Conservation (phyloP, 2,113 vertebrate genomes). For the Myanophis thanlyinensis region DNA sequence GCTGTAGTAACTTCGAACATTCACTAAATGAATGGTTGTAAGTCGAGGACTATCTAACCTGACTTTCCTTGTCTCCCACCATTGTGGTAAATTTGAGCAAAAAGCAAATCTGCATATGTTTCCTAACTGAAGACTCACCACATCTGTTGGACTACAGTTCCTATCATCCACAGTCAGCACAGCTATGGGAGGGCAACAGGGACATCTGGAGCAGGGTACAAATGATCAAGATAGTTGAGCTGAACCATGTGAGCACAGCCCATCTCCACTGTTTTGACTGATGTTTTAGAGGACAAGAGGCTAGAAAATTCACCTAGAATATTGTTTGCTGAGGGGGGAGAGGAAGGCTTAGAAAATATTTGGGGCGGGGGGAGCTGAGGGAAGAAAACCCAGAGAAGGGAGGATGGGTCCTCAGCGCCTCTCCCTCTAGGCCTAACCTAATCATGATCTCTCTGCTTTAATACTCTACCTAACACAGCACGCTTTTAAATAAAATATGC, state of each 20-base stretch:
- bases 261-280: not conserved
- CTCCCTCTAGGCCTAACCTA: constrained; percentile 72
- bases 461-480: constrained; percentile 74
- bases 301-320: not conserved
- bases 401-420: constrained; percentile 45
- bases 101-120: not conserved
- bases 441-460: constrained; percentile 74
- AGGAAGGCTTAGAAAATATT: too few relatives aligned
- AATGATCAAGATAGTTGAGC: not conserved
- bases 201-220: not conserved
- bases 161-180: not conserved
- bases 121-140: not conserved
- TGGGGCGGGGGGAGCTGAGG: rapidly evolving
- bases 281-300: not conserved
- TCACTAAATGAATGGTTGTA: not conserved
- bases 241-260: not conserved
- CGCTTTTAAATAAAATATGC: constrained; percentile 86
- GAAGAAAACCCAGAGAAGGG: not conserved
- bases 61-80: not conserved
- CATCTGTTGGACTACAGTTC: not conserved
- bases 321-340: not conserved
- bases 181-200: not conserved
- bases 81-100: not conserved
- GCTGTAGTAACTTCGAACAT: not conserved
- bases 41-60: not conserved